Base-by-base conservation (phyloP, 53 echinoderm and acorn worm genomes). In the Echinometra lucunter region DNA sequence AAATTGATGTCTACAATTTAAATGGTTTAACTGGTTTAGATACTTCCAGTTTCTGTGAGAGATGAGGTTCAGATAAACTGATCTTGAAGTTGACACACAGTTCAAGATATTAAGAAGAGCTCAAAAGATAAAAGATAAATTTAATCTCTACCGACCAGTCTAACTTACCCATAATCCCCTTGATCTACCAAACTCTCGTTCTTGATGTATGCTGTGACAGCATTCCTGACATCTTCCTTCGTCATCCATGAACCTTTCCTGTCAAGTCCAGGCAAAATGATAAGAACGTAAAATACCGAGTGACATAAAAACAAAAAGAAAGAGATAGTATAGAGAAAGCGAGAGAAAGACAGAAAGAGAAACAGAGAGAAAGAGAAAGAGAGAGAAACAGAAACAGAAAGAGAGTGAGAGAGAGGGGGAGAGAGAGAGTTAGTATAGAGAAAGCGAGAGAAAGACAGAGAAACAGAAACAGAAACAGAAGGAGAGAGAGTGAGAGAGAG, bases 191-290 rank as follows among this genome's bases (percentile, higher is more conserved):
- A 88, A 28, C 95, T 95, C 69, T 98, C 96, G 11, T 75, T 92
- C 92, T 96, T 98, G 45, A 98, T 78, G 91, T 98, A 98, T 15
- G 97, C 94, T 53, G 98, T 97, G 6, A 98, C 96, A 32, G 96
- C 97, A 38, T 96, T 91, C 40, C 97, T 89, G 6, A 98, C 95
- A 55, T 95, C 95, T 38, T 98, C 96, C 35, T 95, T 95, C 9
- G 95, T 96, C 72, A 98, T 23, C 98, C 98, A 98, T 13, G 92
- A 47, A 18, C 98, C 98, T 96, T 95, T 96, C 95, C 98, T 98
- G 94, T 18, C 93, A n/a, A 45, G 32, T 12, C 4, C 45, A 55
- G 28, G 40, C 88, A 88, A 35, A 88, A 45, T 44, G 53, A 53
- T 53, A 53, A 49, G 13, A 4, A 53, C 9, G 53, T 53, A 13